Evolutionary conservation across 2,888 invertebrate species (phyloP).

Genomic region (Morpho deidamia): DNA sequence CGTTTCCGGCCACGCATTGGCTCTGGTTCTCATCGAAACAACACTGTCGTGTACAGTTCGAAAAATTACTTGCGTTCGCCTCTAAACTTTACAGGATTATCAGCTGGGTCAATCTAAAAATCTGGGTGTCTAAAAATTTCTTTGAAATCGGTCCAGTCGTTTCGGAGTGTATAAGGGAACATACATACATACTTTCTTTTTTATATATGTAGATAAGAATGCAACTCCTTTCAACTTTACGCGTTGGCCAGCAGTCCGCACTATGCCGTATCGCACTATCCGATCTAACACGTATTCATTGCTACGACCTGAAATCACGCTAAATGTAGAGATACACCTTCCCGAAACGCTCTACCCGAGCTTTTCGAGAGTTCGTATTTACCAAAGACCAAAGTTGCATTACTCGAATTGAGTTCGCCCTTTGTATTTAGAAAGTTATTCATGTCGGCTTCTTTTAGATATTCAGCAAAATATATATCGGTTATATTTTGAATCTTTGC

Average conservation of each 20-base stretch:
- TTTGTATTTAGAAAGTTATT: conserved; percentile 41
- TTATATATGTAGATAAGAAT: not conserved
- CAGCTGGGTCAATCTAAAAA: no score
- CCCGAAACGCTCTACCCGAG: conserved; percentile 46
- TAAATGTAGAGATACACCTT: conserved; percentile 61
- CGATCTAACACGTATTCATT: conserved; percentile 68
- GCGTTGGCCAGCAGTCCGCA: conserved; percentile 31
- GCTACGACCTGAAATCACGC: conserved; percentile 54
- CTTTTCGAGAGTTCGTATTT: conserved; percentile 59
- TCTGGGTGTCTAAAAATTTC: no score
- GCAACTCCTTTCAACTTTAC: conserved; percentile 36
- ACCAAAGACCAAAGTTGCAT: conserved; percentile 56
- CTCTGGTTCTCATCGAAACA: no score
- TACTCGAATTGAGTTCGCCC: conserved; percentile 63
- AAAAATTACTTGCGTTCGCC: no score
- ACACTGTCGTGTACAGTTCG: no score
- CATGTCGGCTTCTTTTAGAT: conserved; percentile 5
- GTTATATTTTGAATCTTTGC: no score
- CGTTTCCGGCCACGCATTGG: no score
- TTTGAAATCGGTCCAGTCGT: no score
- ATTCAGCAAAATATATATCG: not conserved
- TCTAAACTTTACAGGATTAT: no score
- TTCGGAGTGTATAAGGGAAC: no score
- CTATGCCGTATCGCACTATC: conserved; percentile 51
- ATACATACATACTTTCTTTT: no score